Evolutionary conservation across 2,113 vertebrate genomes (phyloP), one percentile per base, ranked within the genome.

Genomic region (Octodon degus): DNA sequence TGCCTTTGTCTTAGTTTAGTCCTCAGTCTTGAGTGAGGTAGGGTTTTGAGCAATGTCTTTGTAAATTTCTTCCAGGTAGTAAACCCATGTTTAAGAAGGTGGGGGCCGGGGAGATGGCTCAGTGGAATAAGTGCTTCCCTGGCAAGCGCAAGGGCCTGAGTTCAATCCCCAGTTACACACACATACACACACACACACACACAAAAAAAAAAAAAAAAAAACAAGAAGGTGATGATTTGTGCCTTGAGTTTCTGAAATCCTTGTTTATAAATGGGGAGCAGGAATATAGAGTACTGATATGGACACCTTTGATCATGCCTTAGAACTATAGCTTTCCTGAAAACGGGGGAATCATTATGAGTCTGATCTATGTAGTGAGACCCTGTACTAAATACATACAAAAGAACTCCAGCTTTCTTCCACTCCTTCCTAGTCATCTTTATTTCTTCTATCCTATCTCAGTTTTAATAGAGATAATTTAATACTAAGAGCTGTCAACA

Each of bases 401-500:
- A 19, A 58, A 11, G 77, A 53, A 19, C 30, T 55, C 34, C 22
- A 53, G 77, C 17, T 80, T 80, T 80, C 47, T 17, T 55, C 19
- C 6, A 32, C 16, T 80, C 16, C 17, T 80, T 80, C 53, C 77
- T 55, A 80, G 7, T 53, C 30, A 80, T 80, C 47, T 80, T 80
- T 53, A 34, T 53, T 55, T 53, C 30, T 34, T 53, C 30, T 34
- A 20, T 32, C 27, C 16, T 34, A 32, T 8, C 50, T 55, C 14
- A 34, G 3, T 55, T 32, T 81, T 55, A 94, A 76, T 11, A 62
- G 74, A 89, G 65, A 79, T 82, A 43, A 90, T 79, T 82, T 91
- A 68, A n/a, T 77, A 94, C 74, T 70, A 32, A 92, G 72, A 89
- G 72, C 74, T 95, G 24, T 90, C 89, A 93, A 84, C 30, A 34